Conservation (phyloP, 2,888 invertebrate species). For the Tridacna gigas region DNA sequence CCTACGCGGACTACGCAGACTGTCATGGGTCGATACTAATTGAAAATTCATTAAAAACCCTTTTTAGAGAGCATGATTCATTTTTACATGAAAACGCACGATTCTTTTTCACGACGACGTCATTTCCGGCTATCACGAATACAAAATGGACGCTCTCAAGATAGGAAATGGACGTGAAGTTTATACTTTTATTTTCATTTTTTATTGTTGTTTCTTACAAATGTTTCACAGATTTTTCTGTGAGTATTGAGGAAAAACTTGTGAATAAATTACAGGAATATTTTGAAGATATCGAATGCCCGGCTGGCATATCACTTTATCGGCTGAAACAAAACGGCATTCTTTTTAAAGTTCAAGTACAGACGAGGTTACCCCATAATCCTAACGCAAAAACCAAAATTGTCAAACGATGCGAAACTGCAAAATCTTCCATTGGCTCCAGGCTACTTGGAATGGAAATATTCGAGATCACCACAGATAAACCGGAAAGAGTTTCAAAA, state of each 20-base stretch:
- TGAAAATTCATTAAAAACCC: too few relatives aligned
- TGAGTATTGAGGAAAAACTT: conserved; percentile 3
- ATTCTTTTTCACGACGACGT: conserved; percentile 4
- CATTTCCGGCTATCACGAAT: conserved; percentile 28
- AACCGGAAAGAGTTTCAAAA: not conserved
- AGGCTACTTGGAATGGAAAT: not conserved
- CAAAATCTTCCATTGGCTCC: not conserved
- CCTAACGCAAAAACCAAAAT: not conserved
- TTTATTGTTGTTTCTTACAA: conserved; percentile 29
- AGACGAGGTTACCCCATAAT: conserved; percentile 42
- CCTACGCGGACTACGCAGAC: too few relatives aligned
- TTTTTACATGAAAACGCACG: not conserved
- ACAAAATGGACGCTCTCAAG: conserved; percentile 28
- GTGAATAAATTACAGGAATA: not conserved
- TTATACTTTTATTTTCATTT: not conserved
- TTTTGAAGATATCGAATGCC: conserved; percentile 37
- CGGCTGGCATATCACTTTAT: conserved; percentile 42
- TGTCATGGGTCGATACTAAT: too few relatives aligned
- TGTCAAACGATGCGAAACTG: conserved; percentile 38
- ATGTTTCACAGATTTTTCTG: conserved; percentile 25
- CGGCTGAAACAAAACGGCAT: conserved; percentile 19
- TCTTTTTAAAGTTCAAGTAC: conserved; percentile 43
- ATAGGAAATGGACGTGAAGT: conserved; percentile 8
- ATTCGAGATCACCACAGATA: not conserved
- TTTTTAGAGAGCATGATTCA: too few relatives aligned